Base-by-base conservation (phyloP, 2,797 vertebrate species). In the Myiotriccus ornatus region DNA sequence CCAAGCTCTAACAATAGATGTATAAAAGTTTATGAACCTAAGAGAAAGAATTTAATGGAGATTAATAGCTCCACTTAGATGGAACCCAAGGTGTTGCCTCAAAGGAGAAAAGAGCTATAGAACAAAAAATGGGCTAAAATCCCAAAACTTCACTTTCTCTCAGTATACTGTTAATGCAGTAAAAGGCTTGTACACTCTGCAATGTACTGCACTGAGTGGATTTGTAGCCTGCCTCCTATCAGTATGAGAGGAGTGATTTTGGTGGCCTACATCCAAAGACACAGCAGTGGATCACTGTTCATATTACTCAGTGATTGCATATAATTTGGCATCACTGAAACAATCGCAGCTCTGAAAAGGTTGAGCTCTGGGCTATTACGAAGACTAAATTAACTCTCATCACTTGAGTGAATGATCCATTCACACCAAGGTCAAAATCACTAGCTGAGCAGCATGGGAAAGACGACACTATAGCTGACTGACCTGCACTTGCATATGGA, bases 321-420 rank as follows among this genome's bases (percentile, higher is more conserved):
- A 92, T 96, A 94, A 95, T 94, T 95, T 96, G 94, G 92, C 92
- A 84, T 79, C 76, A 76, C 76, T 91, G 91, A 95, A 95, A 96
- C 91, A 94, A 94, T 75, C 0, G 4, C 52, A 74, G 90, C 78
- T 95, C 76, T 80, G 78, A 93, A 91, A 94, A 96, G 87, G 89
- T 87, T 95, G 94, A 95, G 89, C 87, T 93, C 89, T 86, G 28
- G 81, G 76, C 79, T 92, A 91, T 94, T 95, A 95, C 5, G 16
- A 91, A 80, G 92, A 81, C 87, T 94, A 94, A 97, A 95, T 97
- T 96, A 95, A 93, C 82, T 95, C 94, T 89, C 92, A 95, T 94
- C 95, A 94, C 89, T 93, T 56, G 76, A 94, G 82, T 63, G 94
- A 96, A 92, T 91, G 94, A 95, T 94, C 95, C 94, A 90, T 94